Percentiles rank a stretch among this genome's conserved stretches.
These are phyloP conservation scores for Hypomesus transpacificus DNA, from an alignment of 2,113 vertebrate genomes.

Conservation along the genomic window DNA sequence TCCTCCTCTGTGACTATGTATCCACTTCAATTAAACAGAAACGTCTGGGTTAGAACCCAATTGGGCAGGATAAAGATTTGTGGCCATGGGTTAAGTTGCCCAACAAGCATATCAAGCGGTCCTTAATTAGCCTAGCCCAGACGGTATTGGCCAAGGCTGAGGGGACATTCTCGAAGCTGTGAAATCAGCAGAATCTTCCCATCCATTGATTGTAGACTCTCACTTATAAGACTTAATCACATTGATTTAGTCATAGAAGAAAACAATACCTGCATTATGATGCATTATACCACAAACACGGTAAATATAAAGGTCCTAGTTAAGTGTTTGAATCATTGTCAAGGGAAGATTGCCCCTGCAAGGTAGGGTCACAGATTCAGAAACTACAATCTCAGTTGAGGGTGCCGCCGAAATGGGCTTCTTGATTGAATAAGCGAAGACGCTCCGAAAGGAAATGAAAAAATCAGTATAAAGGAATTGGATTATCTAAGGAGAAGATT, in stretches of 20 bases:
- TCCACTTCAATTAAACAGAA: neutral
- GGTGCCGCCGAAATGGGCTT: slow-evolving; percentile 30
- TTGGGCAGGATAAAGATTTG: slow-evolving; percentile 17
- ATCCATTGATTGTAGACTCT: slow-evolving; percentile 24
- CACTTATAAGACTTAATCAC: slow-evolving; percentile 16
- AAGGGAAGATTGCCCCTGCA: slow-evolving; percentile 26
- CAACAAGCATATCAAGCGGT: slow-evolving; percentile 20
- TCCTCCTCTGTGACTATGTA: slow-evolving; percentile 19
- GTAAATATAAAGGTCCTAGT: slow-evolving; percentile 30
- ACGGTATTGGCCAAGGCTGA: slow-evolving; percentile 2
- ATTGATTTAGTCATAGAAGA: slow-evolving; percentile 59
- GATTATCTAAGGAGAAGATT: slow-evolving; percentile 73
- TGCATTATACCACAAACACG: slow-evolving; percentile 26
- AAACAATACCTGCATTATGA: slow-evolving; percentile 27
- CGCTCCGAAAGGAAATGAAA: slow-evolving; percentile 66
- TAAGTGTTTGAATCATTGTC: slow-evolving; percentile 15
- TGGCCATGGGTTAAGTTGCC: slow-evolving; percentile 27
- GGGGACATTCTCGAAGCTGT: slow-evolving; percentile 27
- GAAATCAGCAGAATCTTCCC: slow-evolving; percentile 43
- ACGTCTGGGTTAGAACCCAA: slow-evolving; percentile 8
- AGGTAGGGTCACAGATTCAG: slow-evolving; percentile 49
- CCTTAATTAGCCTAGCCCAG: slow-evolving; percentile 25
- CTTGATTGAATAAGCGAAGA: slow-evolving; percentile 69
- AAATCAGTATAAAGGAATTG: slow-evolving; percentile 65
- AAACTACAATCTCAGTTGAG: slow-evolving; percentile 48